These are phyloP conservation scores for Planiliza haematocheilus DNA, from an alignment of 2,113 vertebrate species.

Conservation along the genomic window DNA sequence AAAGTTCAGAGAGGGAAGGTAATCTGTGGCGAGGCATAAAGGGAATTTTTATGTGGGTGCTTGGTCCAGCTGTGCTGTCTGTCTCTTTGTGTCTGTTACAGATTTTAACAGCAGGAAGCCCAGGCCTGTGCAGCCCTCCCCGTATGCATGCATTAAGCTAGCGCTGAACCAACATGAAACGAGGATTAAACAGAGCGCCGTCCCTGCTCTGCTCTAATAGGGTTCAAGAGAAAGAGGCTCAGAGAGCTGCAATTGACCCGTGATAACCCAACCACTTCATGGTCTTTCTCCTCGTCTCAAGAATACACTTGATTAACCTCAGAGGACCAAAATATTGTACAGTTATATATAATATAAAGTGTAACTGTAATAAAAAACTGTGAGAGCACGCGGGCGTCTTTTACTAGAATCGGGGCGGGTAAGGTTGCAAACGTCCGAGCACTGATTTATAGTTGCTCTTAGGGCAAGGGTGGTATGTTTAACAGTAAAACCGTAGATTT, in stretches of 20 bases:
- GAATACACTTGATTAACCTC: slow-evolving; percentile 48
- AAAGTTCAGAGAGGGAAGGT: slow-evolving; percentile 21
- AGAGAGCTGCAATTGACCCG: slow-evolving; percentile 51
- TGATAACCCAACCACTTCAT: slow-evolving; percentile 43
- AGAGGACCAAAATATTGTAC: slow-evolving; percentile 24
- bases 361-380: background rate
- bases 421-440: slow-evolving; percentile 19
- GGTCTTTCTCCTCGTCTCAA: slow-evolving; percentile 28
- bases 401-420: background rate
- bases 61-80: slow-evolving; percentile 61
- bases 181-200: slow-evolving; percentile 19
- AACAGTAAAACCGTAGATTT: slow-evolving; percentile 61
- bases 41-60: slow-evolving; percentile 54
- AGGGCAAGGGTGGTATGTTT: slow-evolving; percentile 34
- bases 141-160: slow-evolving; percentile 9
- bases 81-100: slow-evolving; percentile 48
- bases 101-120: slow-evolving; percentile 59
- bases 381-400: slow-evolving; percentile 15
- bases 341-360: slow-evolving; percentile 2
- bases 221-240: slow-evolving; percentile 46
- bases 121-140: background rate
- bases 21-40: slow-evolving; percentile 45
- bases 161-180: slow-evolving; percentile 13
- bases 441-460: slow-evolving; percentile 50
- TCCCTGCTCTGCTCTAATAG: slow-evolving; percentile 44